phyloP scores from a whole-genome alignment of 2,113 vertebrate genomes.

The Plestiodon gilberti region DNA sequence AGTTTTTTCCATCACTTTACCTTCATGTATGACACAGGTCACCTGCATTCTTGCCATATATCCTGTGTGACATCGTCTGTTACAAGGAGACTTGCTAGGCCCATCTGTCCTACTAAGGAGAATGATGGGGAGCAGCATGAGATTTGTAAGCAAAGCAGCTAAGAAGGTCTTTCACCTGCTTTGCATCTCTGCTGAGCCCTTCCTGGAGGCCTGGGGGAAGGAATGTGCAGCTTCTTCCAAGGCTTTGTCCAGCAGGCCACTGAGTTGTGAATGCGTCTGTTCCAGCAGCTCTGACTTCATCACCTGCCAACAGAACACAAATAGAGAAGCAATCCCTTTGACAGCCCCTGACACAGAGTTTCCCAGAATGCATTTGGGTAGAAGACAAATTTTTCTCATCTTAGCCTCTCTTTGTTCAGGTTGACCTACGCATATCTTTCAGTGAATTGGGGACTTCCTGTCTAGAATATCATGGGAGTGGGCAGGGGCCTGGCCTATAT shows the following conservation, averaged over 20 bases:
- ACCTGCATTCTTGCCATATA: no score
- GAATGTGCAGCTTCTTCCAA: conserved; percentile 73
- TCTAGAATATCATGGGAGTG: no score
- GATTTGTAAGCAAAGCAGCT: neutral
- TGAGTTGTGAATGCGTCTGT: conserved; percentile 76
- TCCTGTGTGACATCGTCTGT: neutral
- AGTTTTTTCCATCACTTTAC: no score
- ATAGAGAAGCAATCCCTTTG: neutral
- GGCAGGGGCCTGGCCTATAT: no score
- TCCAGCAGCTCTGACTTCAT: conserved; percentile 79
- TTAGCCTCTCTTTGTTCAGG: neutral
- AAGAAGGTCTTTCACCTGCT: neutral
- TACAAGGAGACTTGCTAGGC: neutral
- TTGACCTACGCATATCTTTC: neutral
- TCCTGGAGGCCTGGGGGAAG: conserved; percentile 27
- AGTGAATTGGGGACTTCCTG: neutral
- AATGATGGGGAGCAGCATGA: neutral
- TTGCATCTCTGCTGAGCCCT: neutral
- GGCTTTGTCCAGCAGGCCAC: conserved; percentile 77
- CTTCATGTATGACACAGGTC: no score
- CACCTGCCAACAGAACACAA: conserved; percentile 42
- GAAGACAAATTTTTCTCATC: neutral
- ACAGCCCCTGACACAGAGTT: neutral
- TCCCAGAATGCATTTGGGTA: neutral
- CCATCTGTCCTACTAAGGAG: neutral